phyloP scores from a whole-genome alignment of 1,140 invertebrate species.

The Mycetomoellerius zeteki region DNA sequence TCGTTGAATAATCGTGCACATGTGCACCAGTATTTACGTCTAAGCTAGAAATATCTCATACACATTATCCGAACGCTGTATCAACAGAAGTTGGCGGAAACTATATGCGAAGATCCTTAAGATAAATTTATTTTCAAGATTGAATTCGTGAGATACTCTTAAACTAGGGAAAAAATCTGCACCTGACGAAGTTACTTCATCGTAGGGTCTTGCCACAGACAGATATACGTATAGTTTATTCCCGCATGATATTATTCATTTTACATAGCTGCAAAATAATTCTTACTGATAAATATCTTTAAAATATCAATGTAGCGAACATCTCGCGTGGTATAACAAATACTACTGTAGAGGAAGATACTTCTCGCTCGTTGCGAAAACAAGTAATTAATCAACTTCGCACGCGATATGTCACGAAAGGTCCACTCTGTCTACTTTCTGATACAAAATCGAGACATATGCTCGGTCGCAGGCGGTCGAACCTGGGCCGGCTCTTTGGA shows the following conservation, averaged over 20 bases:
- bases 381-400: slow-evolving; percentile 67
- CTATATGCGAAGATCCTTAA: slow-evolving; percentile 37
- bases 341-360: too few relatives aligned
- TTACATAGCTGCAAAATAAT: not conserved
- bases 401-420: slow-evolving; percentile 56
- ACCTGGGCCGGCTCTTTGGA: slow-evolving; percentile 48
- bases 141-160: slow-evolving; percentile 30
- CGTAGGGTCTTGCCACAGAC: not conserved
- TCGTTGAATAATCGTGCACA: slow-evolving; percentile 57
- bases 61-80: slow-evolving; percentile 42
- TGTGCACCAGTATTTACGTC: slow-evolving; percentile 68
- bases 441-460: slow-evolving; percentile 66
- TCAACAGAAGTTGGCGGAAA: slow-evolving; percentile 32
- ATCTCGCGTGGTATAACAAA: not conserved
- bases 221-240: not conserved
- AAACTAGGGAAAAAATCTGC: not conserved
- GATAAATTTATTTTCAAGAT: slow-evolving; percentile 61
- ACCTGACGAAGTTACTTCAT: not conserved
- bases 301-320: not conserved
- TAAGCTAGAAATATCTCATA: slow-evolving; percentile 61
- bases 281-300: not conserved
- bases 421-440: slow-evolving; percentile 62
- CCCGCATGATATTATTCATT: not conserved
- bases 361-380: not conserved
- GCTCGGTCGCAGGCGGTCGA: slow-evolving; percentile 55